Percentiles rank a stretch among this genome's conserved stretches.
phyloP scores from a whole-genome alignment of 2,888 invertebrate species.

The Epirrhoe alternata region DNA sequence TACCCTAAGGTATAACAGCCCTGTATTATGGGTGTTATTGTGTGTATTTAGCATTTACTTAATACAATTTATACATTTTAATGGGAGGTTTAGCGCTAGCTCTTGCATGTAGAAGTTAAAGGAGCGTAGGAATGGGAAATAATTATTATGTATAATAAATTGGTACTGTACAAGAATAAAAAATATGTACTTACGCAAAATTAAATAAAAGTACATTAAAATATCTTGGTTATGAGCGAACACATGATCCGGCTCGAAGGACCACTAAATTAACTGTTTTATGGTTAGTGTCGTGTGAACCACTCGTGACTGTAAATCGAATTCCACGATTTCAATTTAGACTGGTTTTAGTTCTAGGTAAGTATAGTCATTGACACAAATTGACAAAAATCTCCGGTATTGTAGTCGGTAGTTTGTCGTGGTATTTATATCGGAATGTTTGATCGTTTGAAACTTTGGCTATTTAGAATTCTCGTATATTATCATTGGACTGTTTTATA shows the following conservation, averaged over 20 bases:
- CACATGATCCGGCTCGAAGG: conserved; percentile 18
- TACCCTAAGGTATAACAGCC: not conserved
- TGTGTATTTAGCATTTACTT: not conserved
- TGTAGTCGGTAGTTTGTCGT: conserved; percentile 22
- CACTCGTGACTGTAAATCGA: conserved; percentile 9
- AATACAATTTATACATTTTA: not conserved
- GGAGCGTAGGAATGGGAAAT: not conserved
- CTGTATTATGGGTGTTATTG: not conserved
- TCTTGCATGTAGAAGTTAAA: not conserved
- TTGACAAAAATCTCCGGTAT: conserved; percentile 20
- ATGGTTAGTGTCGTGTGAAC: not conserved
- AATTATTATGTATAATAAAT: not conserved
- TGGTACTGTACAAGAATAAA: not conserved
- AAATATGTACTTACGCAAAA: not conserved
- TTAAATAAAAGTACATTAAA: not conserved
- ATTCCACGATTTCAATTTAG: conserved; percentile 26
- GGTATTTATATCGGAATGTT: conserved; percentile 32
- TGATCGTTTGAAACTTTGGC: conserved; percentile 27
- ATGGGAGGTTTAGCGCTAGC: not conserved
- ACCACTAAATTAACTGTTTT: conserved; percentile 6
- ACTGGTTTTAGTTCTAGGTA: conserved; percentile 29
- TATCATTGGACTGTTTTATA: conserved; percentile 55
- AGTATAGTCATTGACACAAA: conserved; percentile 13
- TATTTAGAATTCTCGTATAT: conserved; percentile 32
- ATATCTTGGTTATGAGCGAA: not conserved